Percentiles rank a stretch among this genome's conserved stretches.
Conservation (phyloP, 2,888 invertebrate species). For the Callimorpha dominula region DNA sequence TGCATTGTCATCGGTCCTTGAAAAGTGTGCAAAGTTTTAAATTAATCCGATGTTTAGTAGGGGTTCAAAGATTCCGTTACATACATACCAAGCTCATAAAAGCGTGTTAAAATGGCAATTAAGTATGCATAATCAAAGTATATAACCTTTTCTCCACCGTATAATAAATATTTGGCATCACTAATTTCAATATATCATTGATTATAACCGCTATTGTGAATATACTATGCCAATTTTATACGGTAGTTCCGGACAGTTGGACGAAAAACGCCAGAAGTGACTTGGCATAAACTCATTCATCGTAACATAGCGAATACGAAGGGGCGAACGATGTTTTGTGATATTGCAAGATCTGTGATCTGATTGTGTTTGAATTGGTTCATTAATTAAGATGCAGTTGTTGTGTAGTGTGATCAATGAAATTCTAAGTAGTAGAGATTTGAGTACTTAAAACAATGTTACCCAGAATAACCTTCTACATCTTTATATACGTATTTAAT, state of each 20-base stretch:
- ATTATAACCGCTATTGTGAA: conserved; percentile 29
- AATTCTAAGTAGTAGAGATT: too few species aligned
- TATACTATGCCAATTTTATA: conserved; percentile 45
- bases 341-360: conserved; percentile 24
- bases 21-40: too few species aligned
- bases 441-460: too few species aligned
- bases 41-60: too few species aligned
- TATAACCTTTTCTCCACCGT: neutral
- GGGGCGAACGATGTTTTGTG: neutral
- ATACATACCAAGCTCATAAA: too few species aligned
- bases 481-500: too few species aligned
- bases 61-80: too few species aligned
- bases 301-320: conserved; percentile 4
- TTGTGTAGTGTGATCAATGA: conserved; percentile 18
- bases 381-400: conserved; percentile 20
- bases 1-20: too few species aligned
- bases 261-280: conserved; percentile 38
- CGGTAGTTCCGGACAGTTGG: conserved; percentile 37
- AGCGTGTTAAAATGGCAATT: too few species aligned
- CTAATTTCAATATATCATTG: conserved; percentile 38
- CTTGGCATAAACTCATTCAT: conserved; percentile 36
- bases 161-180: neutral
- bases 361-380: conserved; percentile 24
- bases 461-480: too few species aligned
- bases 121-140: too few species aligned